Base-by-base conservation (phyloP, 23 tunicate species). In the Phallusia fumigata region DNA sequence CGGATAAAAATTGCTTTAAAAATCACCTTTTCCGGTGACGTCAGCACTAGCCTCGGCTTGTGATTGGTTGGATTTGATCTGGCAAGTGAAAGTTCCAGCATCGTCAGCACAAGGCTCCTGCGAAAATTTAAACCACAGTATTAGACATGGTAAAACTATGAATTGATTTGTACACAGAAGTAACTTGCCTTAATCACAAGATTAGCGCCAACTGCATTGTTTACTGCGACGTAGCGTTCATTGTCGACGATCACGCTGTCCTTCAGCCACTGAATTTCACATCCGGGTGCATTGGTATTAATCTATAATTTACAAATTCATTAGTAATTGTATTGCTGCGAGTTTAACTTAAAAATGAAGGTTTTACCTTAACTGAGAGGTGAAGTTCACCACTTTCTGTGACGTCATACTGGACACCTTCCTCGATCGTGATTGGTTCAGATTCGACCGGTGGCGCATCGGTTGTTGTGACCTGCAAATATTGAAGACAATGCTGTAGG, bases 51-150 rank as follows among this genome's bases (percentile, higher is more conserved):
- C 80, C 35, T 92, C 97, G 75, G 81, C 72, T 34, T 81, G 77
- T 15, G 73, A 50, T 24, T 30, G 31, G 32, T 64, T 30, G 40
- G 86, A 52, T 79, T 83, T 80, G 34, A 92, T 87, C 47, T 83
- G 86, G 47, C 97, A 92, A 28, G 97, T 87, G 83, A 87, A 92
- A 0, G 97, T 92, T 22, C 88, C 97, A 10, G 90, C 86, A 79
- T 92, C 97, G 50, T 86, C 87, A 32, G 69, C 90, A 35, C 88
- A 83, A 35, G 87, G 97, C 28, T 86, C 87, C 97, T 92, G 79
- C 11, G 76, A 65, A 77, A 35, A 33, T 58, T 21, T 6, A 21
- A 58, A 58, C 28, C 11, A 16, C 69, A 58, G 8, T 58, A 16
- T 24, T 58, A 21, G 69, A 3, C 28, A 58, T 16, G 15, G 13